Evolutionary conservation across 1,140 invertebrate species (phyloP), one percentile per base, ranked within the genome.

Genomic region (Sitophilus oryzae): DNA sequence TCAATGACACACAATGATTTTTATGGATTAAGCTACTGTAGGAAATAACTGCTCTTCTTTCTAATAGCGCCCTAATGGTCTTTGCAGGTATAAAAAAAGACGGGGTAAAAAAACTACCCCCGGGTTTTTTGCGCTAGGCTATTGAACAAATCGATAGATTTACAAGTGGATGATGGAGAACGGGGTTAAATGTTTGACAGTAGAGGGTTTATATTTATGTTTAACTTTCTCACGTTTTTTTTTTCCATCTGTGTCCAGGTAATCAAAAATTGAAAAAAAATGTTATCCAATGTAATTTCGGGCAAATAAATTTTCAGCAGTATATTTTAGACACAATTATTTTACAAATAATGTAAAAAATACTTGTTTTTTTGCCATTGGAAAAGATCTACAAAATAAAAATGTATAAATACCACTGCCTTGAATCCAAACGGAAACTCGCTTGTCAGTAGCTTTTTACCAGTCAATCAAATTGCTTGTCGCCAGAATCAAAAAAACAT

Each of bases 21-120:
- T 40, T 40, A 40, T 40, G 38, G 38, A 40, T 40, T 40, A 40
- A 14, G 5, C 14, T 40, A 14, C 14, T 15, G 5, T 5, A 40
- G 14, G 14, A 40, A 40, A 40, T 6, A 5, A 14, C 38, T 5
- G 4, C 38, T 40, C 38, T 40, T 40, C 38, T 6, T 40, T 20
- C 38, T 40, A 40, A 40, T 40, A 40, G 38, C 14, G 5, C 38
- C 38, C 38, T 40, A 40, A 40, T 40, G 14, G 38, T 40, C 18
- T 14, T 14, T 14, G 19, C 18, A 40, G 38, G 19, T 15, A 15
- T 6, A 40, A 40, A 40, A 40, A 14, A 35, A 35, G n/a, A 35
- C n/a, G 34, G 34, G 34, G 34, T 35, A n/a, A 35, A 35, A 35
- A 35, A n/a, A n/a, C 9, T n/a, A n/a, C n/a, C 9, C 34, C 34